Conservation (phyloP, 2,888 invertebrate genomes). For the Andrena minutula region DNA sequence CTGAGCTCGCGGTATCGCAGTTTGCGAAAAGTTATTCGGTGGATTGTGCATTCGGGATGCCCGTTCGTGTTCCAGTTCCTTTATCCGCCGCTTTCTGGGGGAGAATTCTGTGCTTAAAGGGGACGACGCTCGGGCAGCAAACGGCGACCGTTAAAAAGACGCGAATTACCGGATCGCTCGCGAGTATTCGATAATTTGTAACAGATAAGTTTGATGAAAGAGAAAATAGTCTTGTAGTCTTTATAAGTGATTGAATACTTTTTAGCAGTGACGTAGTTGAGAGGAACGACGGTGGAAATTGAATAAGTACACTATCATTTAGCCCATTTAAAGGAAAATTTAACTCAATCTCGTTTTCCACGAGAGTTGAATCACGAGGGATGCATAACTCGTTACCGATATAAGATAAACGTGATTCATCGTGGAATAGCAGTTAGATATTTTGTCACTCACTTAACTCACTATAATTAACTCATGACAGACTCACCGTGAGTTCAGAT, state of each 20-base stretch:
- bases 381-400: background rate
- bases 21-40: background rate
- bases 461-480: background rate
- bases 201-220: background rate
- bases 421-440: background rate
- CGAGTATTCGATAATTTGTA: background rate
- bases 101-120: background rate
- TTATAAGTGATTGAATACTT: too few species aligned
- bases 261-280: too few species aligned
- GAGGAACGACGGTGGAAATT: too few species aligned
- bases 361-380: too few species aligned
- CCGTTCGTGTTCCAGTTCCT: slow-evolving; percentile 32
- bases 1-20: background rate
- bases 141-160: background rate
- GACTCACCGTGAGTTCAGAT: too few species aligned
- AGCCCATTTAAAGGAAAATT: too few species aligned
- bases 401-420: background rate
- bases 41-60: background rate
- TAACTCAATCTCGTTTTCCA: too few species aligned
- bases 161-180: background rate
- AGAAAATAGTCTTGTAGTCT: too few species aligned
- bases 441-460: background rate
- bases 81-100: slow-evolving; percentile 12
- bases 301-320: too few species aligned
- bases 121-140: background rate